A percentile compares a stretch with the other conserved stretches of the same genome.
phyloP scores from a whole-genome alignment of 2,113 vertebrate genomes.

The Alligator mississippiensis region DNA sequence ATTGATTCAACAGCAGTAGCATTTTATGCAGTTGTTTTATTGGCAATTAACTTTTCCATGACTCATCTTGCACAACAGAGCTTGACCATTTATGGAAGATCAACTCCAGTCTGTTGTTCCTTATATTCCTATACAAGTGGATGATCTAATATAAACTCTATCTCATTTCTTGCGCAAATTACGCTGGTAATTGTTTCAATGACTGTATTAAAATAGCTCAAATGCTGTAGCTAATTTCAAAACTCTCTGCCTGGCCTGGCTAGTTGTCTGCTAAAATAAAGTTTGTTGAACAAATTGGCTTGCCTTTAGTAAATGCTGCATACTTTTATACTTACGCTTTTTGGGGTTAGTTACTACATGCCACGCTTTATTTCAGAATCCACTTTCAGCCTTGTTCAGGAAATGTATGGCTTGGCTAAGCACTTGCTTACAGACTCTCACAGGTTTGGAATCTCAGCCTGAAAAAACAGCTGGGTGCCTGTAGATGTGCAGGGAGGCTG shows the following conservation, averaged over 20 bases:
- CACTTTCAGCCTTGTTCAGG: neutral
- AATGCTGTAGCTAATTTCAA: neutral
- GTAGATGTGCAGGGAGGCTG: too few species aligned
- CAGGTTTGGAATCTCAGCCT: slow-evolving; percentile 32
- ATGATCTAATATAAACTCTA: neutral
- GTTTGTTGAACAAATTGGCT: slow-evolving; percentile 3
- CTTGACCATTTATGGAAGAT: neutral
- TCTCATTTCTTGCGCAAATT: neutral
- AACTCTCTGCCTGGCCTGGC: neutral
- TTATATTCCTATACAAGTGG: neutral
- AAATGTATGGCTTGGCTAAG: neutral
- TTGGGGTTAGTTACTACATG: slow-evolving; percentile 36
- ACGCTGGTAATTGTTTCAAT: neutral
- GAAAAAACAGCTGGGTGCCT: neutral
- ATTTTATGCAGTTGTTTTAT: neutral
- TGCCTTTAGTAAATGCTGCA: slow-evolving; percentile 30
- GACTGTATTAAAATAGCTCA: neutral
- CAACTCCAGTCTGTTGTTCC: neutral
- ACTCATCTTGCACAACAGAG: neutral
- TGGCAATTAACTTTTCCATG: neutral
- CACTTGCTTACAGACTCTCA: neutral
- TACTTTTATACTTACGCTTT: slow-evolving; percentile 47
- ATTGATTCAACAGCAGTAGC: neutral
- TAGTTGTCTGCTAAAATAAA: slow-evolving; percentile 17
- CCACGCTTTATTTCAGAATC: slow-evolving; percentile 16